Evolutionary conservation across 2,888 invertebrate genomes (phyloP).

Genomic region (Scaptomyza parva): DNA sequence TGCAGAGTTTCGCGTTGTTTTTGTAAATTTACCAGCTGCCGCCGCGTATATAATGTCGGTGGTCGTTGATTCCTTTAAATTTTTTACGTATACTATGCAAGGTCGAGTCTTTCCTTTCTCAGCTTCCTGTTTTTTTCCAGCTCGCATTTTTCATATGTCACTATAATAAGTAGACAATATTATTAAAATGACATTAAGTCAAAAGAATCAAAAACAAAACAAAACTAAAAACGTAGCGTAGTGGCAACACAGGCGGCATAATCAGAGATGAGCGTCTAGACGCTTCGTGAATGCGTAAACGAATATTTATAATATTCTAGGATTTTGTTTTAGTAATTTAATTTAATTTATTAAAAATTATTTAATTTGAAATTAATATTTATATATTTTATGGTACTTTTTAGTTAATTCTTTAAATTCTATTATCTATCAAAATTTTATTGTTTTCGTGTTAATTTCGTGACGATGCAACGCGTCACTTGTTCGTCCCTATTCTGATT

Average conservation of each 20-base stretch:
- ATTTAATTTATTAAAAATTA: not conserved
- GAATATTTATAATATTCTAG: not conserved
- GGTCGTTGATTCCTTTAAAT: conserved; percentile 61
- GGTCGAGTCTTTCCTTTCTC: conserved; percentile 80
- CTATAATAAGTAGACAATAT: conserved; percentile 39
- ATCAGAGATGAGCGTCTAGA: conserved; percentile 34
- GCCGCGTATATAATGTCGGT: conserved; percentile 28
- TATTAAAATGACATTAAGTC: not conserved
- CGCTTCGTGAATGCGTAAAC: conserved; percentile 11
- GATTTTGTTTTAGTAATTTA: too few species aligned
- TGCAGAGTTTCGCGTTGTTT: conserved; percentile 22
- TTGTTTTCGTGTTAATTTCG: conserved; percentile 10
- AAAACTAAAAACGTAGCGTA: conserved; percentile 34
- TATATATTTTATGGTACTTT: not conserved
- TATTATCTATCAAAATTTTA: not conserved
- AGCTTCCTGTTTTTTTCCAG: conserved; percentile 75
- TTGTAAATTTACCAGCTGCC: conserved; percentile 23
- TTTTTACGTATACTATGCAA: conserved; percentile 83
- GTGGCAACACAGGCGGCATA: conserved; percentile 42
- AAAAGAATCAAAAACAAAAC: conserved; percentile 7
- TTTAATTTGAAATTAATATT: not conserved
- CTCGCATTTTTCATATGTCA: conserved; percentile 81
- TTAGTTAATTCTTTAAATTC: not conserved
- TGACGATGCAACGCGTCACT: conserved; percentile 18
- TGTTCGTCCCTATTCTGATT: conserved; percentile 33